Conservation (phyloP, 2,888 invertebrate genomes). For the Drosophila subsilvestris region DNA sequence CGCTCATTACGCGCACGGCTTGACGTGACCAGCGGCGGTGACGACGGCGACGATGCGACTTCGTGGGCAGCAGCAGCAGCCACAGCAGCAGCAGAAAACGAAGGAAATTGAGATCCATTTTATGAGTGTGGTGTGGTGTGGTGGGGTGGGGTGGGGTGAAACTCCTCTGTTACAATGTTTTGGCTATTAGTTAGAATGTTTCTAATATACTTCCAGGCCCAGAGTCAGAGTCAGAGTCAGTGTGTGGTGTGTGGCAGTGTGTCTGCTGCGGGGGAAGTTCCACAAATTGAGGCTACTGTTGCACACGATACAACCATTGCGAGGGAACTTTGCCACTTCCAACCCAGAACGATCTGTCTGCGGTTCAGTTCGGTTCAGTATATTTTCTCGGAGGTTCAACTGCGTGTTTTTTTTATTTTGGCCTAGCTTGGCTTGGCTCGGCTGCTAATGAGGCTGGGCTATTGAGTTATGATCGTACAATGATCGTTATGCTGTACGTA, state of each 20-base stretch:
- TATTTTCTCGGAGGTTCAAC: constrained; percentile 17
- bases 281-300: constrained; percentile 52
- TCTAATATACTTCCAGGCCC: constrained; percentile 38
- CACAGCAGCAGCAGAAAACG: constrained; percentile 36
- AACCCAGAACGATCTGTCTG: constrained; percentile 39
- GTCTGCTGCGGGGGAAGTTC: constrained; percentile 47
- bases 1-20: constrained; percentile 77
- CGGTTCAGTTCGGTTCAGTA: constrained; percentile 33
- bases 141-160: neutral
- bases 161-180: constrained; percentile 36
- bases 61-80: constrained; percentile 68
- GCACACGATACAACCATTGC: constrained; percentile 41
- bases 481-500: constrained; percentile 34
- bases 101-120: constrained; percentile 70
- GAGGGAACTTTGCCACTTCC: constrained; percentile 25
- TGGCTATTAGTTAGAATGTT: constrained; percentile 71
- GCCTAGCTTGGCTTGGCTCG: constrained; percentile 20
- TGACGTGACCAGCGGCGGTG: constrained; percentile 71
- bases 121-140: constrained; percentile 31
- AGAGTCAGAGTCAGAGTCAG: constrained; percentile 9
- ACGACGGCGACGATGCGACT: constrained; percentile 28
- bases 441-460: constrained; percentile 64
- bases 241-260: constrained; percentile 14
- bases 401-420: constrained; percentile 6
- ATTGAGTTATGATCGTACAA: constrained; percentile 68